phyloP scores from a whole-genome alignment of 2,888 invertebrate genomes.

The Serripes groenlandicus region DNA sequence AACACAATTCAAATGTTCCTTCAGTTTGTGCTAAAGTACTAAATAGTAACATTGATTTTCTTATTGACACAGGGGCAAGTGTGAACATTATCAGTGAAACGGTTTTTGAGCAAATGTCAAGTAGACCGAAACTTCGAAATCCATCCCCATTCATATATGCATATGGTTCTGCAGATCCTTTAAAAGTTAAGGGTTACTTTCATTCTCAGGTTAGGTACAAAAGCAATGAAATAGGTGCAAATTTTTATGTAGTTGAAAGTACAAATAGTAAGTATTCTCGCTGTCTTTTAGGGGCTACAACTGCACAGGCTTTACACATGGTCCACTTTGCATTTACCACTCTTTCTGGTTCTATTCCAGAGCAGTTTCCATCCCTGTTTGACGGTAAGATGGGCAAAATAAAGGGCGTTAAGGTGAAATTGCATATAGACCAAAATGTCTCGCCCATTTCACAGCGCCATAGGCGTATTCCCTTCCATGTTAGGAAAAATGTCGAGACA shows the following conservation, averaged over 20 bases:
- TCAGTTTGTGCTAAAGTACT: too few species aligned
- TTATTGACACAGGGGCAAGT: too few species aligned
- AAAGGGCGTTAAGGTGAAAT: conserved; percentile 41
- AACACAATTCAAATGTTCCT: too few species aligned
- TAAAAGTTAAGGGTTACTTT: too few species aligned
- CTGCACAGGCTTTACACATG: conserved; percentile 1
- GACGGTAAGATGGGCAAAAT: conserved; percentile 55
- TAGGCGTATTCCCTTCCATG: conserved; percentile 64
- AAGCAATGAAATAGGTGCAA: too few species aligned
- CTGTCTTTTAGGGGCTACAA: conserved; percentile 1
- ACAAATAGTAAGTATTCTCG: not conserved
- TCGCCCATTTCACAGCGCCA: conserved; percentile 52
- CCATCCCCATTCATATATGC: too few species aligned
- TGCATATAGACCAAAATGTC: conserved; percentile 58
- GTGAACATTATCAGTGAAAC: too few species aligned
- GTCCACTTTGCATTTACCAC: conserved; percentile 29
- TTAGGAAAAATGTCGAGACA: conserved; percentile 63
- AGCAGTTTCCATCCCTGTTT: conserved; percentile 23
- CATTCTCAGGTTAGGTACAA: too few species aligned
- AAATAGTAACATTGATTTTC: too few species aligned
- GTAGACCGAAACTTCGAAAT: too few species aligned
- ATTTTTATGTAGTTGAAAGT: conserved; percentile 17
- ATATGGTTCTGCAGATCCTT: too few species aligned
- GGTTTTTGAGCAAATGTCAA: too few species aligned
- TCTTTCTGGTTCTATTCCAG: conserved; percentile 17